A percentile compares a stretch with the other conserved stretches of the same genome.
phyloP scores from a whole-genome alignment of 2,113 vertebrate species.

The Jacana jacana region DNA sequence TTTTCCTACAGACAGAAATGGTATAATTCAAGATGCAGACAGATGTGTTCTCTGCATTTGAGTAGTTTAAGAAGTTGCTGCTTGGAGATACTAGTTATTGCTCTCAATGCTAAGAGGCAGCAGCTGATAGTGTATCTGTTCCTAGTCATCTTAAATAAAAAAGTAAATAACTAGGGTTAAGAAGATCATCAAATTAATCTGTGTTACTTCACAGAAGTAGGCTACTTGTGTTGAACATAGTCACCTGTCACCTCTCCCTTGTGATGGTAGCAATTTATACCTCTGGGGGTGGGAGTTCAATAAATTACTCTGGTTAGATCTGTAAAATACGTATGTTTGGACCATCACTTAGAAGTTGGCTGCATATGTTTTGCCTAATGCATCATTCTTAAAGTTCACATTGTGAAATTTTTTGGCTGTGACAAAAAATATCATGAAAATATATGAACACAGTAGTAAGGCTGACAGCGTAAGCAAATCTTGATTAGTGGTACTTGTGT shows the following conservation, averaged over 20 bases:
- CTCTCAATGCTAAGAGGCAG: neutral
- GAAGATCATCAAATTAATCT: neutral
- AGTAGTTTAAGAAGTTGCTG: constrained; percentile 4
- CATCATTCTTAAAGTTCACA: neutral
- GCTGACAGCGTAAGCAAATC: neutral
- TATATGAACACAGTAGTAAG: neutral
- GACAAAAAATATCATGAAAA: neutral
- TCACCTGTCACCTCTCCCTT: neutral
- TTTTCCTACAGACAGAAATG: neutral
- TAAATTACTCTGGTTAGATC: neutral
- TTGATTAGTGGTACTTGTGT: neutral
- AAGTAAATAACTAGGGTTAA: neutral
- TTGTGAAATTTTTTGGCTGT: neutral
- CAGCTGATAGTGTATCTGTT: neutral
- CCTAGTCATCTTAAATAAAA: neutral
- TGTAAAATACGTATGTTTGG: neutral
- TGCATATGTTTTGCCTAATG: neutral
- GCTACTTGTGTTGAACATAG: neutral
- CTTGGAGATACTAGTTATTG: neutral
- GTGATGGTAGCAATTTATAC: neutral
- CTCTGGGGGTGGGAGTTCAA: rapidly evolving
- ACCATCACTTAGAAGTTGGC: neutral
- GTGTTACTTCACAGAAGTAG: neutral
- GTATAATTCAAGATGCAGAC: neutral
- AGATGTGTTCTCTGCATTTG: neutral